phyloP scores from a whole-genome alignment of 2,888 invertebrate genomes.

The Julus scandinavius region DNA sequence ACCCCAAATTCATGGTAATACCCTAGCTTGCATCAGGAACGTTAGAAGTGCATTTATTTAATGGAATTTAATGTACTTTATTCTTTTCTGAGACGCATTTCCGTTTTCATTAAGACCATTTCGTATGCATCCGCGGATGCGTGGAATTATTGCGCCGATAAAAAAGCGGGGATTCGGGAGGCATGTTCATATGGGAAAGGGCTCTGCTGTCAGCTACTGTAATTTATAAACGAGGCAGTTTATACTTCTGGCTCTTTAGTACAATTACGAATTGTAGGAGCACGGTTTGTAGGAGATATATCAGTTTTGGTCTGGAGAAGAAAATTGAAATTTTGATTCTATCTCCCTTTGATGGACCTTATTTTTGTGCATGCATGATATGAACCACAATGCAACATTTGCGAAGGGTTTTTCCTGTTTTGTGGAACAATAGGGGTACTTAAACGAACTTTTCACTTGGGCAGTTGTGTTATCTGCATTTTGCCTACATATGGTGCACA shows the following conservation, averaged over 20 bases:
- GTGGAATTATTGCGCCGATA: neutral
- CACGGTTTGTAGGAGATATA: neutral
- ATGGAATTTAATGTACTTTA: slow-evolving; percentile 29
- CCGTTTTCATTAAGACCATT: slow-evolving; percentile 16
- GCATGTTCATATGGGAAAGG: neutral
- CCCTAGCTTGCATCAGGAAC: neutral
- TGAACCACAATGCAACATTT: too few species aligned
- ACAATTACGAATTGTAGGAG: neutral
- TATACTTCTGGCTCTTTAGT: neutral
- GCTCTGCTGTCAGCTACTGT: neutral
- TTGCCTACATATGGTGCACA: too few species aligned
- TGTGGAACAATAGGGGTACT: too few species aligned
- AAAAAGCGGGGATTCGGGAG: slow-evolving; percentile 9
- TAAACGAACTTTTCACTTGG: too few species aligned
- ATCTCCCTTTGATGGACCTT: too few species aligned
- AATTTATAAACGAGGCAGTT: neutral
- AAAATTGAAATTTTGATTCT: too few species aligned
- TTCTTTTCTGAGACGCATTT: neutral
- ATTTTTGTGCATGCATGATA: too few species aligned
- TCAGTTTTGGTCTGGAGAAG: too few species aligned
- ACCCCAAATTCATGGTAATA: neutral
- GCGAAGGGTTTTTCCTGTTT: too few species aligned
- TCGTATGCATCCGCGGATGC: neutral
- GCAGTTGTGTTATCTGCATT: too few species aligned
- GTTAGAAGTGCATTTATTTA: slow-evolving; percentile 26